phyloP scores from a whole-genome alignment of 92 coral and sea anemone genomes.

The Umimayanthus kanabou region DNA sequence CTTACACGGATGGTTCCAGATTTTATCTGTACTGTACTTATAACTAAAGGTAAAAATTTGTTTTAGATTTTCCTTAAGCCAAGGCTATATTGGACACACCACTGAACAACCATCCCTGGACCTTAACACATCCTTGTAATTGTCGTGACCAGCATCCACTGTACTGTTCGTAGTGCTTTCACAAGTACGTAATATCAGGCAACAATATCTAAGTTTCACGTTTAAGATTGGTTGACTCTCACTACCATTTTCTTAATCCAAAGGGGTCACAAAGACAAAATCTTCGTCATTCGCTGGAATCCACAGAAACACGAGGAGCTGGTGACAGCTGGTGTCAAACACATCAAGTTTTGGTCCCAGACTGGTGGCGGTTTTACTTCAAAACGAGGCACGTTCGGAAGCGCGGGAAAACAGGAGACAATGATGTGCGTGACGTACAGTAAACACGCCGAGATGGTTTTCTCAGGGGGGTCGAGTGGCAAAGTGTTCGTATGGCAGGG shows the following conservation, averaged over 20 bases:
- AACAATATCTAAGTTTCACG: no score
- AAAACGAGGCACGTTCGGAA: constrained; percentile 95
- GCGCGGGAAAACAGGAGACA: constrained; percentile 88
- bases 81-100: no score
- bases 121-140: no score
- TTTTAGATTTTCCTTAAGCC: no score
- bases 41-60: no score
- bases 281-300: constrained; percentile 96
- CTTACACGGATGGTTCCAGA: no score
- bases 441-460: constrained; percentile 77
- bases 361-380: constrained; percentile 99
- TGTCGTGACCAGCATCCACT: no score
- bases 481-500: constrained; percentile 94
- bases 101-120: no score
- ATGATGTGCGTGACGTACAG: constrained; percentile 98
- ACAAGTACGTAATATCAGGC: background rate
- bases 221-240: no score
- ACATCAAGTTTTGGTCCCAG: constrained; percentile 99
- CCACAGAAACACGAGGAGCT: constrained; percentile 87
- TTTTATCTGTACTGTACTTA: no score
- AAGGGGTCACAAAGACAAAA: constrained; percentile 99
- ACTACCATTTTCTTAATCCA: background rate
- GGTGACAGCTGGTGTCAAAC: constrained; percentile 95
- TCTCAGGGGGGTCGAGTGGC: constrained; percentile 96
- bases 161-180: no score